Percentiles rank a stretch among this genome's conserved stretches.
Conservation (phyloP, 1,140 invertebrate species). For the Rhyacophila brunnea region DNA sequence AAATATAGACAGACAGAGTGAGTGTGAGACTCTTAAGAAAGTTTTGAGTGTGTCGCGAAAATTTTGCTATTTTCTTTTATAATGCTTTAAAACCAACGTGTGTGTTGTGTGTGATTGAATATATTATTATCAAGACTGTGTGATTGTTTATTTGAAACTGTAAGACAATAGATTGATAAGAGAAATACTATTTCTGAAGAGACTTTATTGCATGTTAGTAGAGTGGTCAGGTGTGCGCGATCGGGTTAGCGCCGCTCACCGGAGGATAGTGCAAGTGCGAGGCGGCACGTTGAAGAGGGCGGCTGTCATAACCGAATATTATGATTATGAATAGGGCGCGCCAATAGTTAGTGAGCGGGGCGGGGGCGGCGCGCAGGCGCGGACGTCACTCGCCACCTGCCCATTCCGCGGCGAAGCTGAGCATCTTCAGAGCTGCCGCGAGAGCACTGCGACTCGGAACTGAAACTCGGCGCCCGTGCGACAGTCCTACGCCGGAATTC, state of each 20-base stretch:
- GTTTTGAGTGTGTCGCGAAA: no score
- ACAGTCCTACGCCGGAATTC: not conserved
- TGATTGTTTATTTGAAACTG: not conserved
- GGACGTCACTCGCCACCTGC: not conserved
- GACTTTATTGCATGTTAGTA: not conserved
- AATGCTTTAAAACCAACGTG: not conserved
- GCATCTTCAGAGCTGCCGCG: not conserved
- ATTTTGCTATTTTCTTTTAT: no score
- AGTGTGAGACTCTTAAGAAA: no score
- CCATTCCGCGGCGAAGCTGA: not conserved
- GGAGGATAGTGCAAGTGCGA: conserved; percentile 4
- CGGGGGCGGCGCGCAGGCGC: conserved; percentile 10
- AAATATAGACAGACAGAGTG: no score
- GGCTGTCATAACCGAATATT: not conserved
- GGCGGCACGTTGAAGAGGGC: not conserved
- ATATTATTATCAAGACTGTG: conserved; percentile 8
- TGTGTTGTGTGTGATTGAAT: not conserved
- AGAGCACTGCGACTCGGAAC: not conserved
- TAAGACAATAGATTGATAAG: not conserved
- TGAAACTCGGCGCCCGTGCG: not conserved
- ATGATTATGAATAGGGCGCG: not conserved
- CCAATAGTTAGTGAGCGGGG: conserved; percentile 2
- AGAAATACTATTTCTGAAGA: no score
- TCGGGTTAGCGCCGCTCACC: conserved; percentile 3
- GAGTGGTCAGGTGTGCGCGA: not conserved